Percentiles rank a stretch among this genome's conserved stretches.
These are phyloP conservation scores for Spinus olivaceus DNA, from an alignment of 2,797 vertebrate genomes.

Conservation along the genomic window DNA sequence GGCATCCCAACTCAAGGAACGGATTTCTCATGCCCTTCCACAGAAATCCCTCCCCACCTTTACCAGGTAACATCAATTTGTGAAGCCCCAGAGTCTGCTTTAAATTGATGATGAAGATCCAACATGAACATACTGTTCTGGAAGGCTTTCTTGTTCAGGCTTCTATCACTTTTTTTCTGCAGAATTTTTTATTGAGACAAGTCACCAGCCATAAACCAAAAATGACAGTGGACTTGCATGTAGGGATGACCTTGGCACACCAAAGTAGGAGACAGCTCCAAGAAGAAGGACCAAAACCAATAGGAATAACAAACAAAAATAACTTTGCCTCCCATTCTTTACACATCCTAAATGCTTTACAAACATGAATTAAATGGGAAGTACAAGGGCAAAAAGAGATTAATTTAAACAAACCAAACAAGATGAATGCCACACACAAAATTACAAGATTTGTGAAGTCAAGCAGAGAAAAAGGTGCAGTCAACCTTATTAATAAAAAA, in stretches of 20 bases:
- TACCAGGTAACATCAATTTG: not conserved
- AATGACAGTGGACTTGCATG: not conserved
- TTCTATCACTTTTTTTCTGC: not conserved
- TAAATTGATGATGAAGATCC: not conserved
- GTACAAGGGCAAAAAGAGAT: constrained; percentile 28
- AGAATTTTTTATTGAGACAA: not conserved
- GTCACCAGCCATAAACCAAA: not conserved
- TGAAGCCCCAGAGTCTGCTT: not conserved
- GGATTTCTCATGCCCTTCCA: not conserved
- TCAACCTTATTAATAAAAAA: constrained; percentile 5
- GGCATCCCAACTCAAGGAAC: not conserved
- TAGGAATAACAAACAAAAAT: constrained; percentile 15
- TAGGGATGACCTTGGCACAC: not conserved
- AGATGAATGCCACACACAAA: not conserved
- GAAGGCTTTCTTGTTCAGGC: not conserved
- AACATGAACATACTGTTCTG: not conserved
- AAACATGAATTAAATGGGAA: not conserved
- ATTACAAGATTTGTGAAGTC: constrained; percentile 19
- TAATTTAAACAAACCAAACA: constrained; percentile 34
- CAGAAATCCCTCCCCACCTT: not conserved
- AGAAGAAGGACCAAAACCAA: not conserved
- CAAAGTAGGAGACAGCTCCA: not conserved
- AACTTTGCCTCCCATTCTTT: not conserved
- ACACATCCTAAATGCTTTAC: constrained; percentile 18
- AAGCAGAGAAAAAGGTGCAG: not conserved